Base-by-base conservation (phyloP, 2,113 vertebrate genomes). In the Orcinus orca region DNA sequence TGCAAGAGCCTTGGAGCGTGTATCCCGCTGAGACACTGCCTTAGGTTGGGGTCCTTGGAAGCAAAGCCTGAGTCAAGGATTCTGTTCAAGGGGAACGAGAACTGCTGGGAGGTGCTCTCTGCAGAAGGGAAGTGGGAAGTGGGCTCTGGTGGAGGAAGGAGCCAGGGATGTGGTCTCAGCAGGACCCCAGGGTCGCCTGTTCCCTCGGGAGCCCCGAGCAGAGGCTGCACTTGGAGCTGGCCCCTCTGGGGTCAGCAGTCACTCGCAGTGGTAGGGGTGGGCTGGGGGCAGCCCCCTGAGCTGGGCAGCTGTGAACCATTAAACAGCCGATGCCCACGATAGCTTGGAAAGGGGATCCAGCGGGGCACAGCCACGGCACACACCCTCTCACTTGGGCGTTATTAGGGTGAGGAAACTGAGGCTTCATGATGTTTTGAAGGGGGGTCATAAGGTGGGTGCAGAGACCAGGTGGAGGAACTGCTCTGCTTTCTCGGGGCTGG, bases 351-450 rank as follows among this genome's bases (percentile, higher is more conserved):
- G 4, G 6, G 67, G 21, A 50, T 25, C 65, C 12, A 38, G 18
- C 8, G 17, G 14, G 53, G 11, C 33, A 8, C 2, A 21, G 8
- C 88, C 33, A 2, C 0, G 0, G 4, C 18, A 47, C 67, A 26
- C 36, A 31, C 18, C 31, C 26, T 73, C 29, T 33, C 77, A 41
- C 38, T 13, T 3, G 47, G 55, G 60, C 53, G 26, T 38, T 26
- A 23, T 23, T 25, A 33, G 53, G 3, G 6, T 8, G 14, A 65
- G 53, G 68, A 41, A 13, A 3, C 29, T 15, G 70, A 76, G 65
- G 38, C 33, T 20, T 8, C 1, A 36, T 4, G 50, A 21, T 4
- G 23, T 47, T 36, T 18, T 8, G 20, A 26, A 74, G 18, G 50
- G 7, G 4, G 13, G 10, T 50, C 12, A 4, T 15, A 50, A 20